Base-by-base conservation (phyloP, 2,888 invertebrate genomes). In the Eupeodes luniger region DNA sequence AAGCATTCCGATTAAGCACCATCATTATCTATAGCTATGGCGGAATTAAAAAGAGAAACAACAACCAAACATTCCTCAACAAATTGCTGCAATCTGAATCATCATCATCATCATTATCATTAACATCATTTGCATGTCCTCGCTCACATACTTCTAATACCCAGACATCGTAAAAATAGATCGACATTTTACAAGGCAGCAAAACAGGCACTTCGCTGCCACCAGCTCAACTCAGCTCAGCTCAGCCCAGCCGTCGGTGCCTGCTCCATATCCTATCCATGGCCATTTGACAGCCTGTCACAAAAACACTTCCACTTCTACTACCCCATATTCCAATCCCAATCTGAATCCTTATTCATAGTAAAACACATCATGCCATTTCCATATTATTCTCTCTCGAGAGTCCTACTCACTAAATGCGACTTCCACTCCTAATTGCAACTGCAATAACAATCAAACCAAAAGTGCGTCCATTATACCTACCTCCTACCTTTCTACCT, bases 391-490 rank as follows among this genome's bases (percentile, higher is more conserved):
- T n/a, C 67, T 67, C 67, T 67, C 83, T 53, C 10, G 69, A 62
- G 69, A 61, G 81, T 53, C 51, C 51, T 53, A 4, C 64, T 61
- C 34, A 57, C 51, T 55, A 12, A 80, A 85, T 76, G 64, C 76
- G 66, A 85, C 59, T 81, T 85, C 85, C 85, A 85, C 76, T 85
- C 76, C 85, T 85, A 81, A 85, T 81, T 81, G 85, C 81, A 64
- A 67, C 77, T 81, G 81, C 85, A 85, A 85, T 85, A 85, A 85
- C 85, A 72, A 85, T 85, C 81, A 72, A 81, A 85, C 74, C 81
- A 81, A 81, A 85, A 85, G 81, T 85, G 85, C 81, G 85, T 85
- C 85, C 85, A 85, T 81, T 81, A 85, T 81, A 81, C 59, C 27
- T 27, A 27, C 27, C 2, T 40, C 40, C 1, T 40, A 40, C 40